Base-by-base conservation (phyloP, 2,113 vertebrate genomes). In the Poeciliopsis retropinna region DNA sequence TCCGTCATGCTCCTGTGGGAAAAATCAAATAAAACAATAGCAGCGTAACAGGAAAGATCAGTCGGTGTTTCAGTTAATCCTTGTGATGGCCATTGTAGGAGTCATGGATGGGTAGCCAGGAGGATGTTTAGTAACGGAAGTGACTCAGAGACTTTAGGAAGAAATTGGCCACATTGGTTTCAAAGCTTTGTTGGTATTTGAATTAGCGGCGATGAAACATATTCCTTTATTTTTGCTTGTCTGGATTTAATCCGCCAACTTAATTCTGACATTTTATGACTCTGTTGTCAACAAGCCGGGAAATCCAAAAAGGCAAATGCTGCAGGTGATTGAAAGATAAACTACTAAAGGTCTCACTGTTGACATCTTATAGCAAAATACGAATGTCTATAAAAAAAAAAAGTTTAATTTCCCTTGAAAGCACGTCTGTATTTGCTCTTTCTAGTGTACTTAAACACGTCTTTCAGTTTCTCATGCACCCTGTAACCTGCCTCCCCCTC, bases 21-120 rank as follows among this genome's bases (percentile, higher is more conserved):
- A 75, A 90, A 93, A 92, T 92, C 90, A 92, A 94, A 93, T 91
- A 87, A 88, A 92, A 94, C 90, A 94, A 94, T 86, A 90, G 74
- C 76, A 73, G 80, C 70, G 30, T 86, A 81, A 91, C 81, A 78
- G 84, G 83, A 88, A 81, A 91, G 89, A 85, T 91, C 89, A 93
- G 81, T 70, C 15, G 44, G 67, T 80, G 85, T 90, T 92, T 84
- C 76, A 75, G 83, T 86, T 93, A 94, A 88, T 85, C 87, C 87
- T 84, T n/a, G 72, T 93, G 87, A 93, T 74, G 91, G 80, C 88
- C 68, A 87, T 92, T 93, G 90, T 91, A 54, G 73, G 71, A 74
- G 81, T 81, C 77, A 83, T 83, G 84, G 86, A 86, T 91, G 90
- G 86, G 78, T 88, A 87, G 85, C 84, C 82, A 87, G 82, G 89